Conservation (phyloP, 1,140 invertebrate genomes). For the Danaus plexippus region DNA sequence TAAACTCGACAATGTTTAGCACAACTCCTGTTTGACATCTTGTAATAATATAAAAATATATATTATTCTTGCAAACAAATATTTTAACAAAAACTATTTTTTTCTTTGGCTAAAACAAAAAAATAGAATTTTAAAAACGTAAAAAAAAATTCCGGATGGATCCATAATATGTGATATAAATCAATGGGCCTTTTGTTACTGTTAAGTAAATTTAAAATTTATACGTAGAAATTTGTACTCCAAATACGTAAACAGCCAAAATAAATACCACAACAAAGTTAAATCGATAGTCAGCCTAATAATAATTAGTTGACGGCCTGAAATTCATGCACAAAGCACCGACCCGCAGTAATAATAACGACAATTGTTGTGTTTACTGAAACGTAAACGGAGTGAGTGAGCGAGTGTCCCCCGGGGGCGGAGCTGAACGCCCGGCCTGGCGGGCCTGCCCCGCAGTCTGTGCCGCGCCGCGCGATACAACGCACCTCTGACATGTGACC, state of each 20-base stretch:
- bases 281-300: constrained; percentile 66
- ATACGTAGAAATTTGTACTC: too few relatives aligned
- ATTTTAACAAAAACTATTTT: too few relatives aligned
- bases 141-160: too few relatives aligned
- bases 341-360: constrained; percentile 70
- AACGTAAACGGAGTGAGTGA: constrained; percentile 59
- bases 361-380: constrained; percentile 72
- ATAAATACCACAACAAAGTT: constrained; percentile 62
- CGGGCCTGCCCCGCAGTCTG: constrained; percentile 32
- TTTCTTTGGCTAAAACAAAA: too few relatives aligned
- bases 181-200: too few relatives aligned
- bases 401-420: constrained; percentile 31
- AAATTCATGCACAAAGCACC: constrained; percentile 70
- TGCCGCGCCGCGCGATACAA: constrained; percentile 45
- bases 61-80: too few relatives aligned
- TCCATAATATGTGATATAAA: too few relatives aligned
- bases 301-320: constrained; percentile 70
- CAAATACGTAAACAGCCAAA: constrained; percentile 18
- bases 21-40: too few relatives aligned
- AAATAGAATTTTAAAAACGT: too few relatives aligned
- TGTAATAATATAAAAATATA: too few relatives aligned
- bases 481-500: constrained; percentile 63
- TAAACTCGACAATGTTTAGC: too few relatives aligned
- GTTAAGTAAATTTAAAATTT: too few relatives aligned
- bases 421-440: constrained; percentile 16